Evolutionary conservation across 1,140 invertebrate species (phyloP).

Genomic region (Eulimnadia texana): DNA sequence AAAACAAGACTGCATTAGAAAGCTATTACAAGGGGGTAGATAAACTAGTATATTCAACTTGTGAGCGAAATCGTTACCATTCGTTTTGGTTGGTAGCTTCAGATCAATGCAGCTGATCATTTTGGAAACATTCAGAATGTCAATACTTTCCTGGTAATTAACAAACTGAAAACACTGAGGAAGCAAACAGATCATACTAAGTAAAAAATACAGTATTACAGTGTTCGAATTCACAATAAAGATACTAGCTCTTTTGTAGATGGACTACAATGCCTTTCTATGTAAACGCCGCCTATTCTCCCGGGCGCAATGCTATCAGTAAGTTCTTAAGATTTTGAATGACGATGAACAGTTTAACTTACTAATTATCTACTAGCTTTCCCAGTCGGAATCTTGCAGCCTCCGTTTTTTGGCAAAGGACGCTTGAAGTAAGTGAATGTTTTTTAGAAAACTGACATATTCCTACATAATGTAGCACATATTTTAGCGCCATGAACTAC

Average conservation of each 20-base stretch:
- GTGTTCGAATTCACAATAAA: conserved; percentile 35
- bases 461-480: neutral
- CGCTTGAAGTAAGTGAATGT: conserved; percentile 23
- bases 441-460: neutral
- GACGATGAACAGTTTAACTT: neutral
- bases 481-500: conserved; percentile 38
- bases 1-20: conserved; percentile 36
- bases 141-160: conserved; percentile 15
- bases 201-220: conserved; percentile 25
- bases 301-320: conserved; percentile 37
- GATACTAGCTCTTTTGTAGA: conserved; percentile 18
- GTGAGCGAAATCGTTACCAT: neutral
- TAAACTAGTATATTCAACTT: no score
- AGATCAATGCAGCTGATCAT: conserved; percentile 29
- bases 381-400: conserved; percentile 37
- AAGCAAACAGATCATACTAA: conserved; percentile 25
- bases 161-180: conserved; percentile 28
- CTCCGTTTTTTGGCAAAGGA: conserved; percentile 18
- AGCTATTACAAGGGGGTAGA: conserved; percentile 28
- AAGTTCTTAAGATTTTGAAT: conserved; percentile 26
- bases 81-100: neutral
- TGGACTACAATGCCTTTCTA: conserved; percentile 31
- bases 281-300: conserved; percentile 39
- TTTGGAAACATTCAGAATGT: conserved; percentile 36
- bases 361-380: conserved; percentile 43